Evolutionary conservation across 2,113 vertebrate species (phyloP).

Genomic region (Origma solitaria): DNA sequence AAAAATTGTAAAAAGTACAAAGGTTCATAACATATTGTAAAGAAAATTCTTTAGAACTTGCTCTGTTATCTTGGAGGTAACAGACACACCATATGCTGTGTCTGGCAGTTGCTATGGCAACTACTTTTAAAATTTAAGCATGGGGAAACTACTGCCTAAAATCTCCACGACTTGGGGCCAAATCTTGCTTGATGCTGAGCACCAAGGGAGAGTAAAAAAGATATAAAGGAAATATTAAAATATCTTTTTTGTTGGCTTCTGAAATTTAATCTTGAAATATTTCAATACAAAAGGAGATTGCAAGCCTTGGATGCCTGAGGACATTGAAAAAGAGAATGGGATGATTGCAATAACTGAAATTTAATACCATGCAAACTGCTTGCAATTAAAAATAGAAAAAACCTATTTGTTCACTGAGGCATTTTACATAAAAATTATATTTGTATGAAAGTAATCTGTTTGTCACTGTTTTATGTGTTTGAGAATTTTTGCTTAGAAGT

Average conservation of each 20-base stretch:
- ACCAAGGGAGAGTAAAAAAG: slow-evolving; percentile 22
- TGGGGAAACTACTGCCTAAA: slow-evolving; percentile 77
- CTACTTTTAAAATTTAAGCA: slow-evolving; percentile 79
- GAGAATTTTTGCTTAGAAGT: background rate
- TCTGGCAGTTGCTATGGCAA: slow-evolving; percentile 81
- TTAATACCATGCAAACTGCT: background rate
- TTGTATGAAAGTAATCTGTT: background rate
- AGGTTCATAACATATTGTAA: slow-evolving; percentile 81
- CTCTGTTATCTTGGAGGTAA: slow-evolving; percentile 79
- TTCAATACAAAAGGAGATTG: background rate
- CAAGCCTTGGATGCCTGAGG: background rate
- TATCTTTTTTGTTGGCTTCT: slow-evolving; percentile 27
- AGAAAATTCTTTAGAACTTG: slow-evolving; percentile 79
- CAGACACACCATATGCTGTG: slow-evolving; percentile 83
- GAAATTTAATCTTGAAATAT: slow-evolving; percentile 32
- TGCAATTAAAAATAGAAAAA: background rate
- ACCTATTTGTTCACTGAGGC: background rate
- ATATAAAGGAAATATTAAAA: slow-evolving; percentile 51
- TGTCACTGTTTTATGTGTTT: background rate
- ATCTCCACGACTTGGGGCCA: slow-evolving; percentile 72
- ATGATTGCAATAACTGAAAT: background rate
- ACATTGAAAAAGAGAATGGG: background rate
- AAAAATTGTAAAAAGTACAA: slow-evolving; percentile 76
- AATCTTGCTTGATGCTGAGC: slow-evolving; percentile 43
- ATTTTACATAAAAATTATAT: background rate